Conservation (phyloP, 2,113 vertebrate species). For the Oplegnathus fasciatus region DNA sequence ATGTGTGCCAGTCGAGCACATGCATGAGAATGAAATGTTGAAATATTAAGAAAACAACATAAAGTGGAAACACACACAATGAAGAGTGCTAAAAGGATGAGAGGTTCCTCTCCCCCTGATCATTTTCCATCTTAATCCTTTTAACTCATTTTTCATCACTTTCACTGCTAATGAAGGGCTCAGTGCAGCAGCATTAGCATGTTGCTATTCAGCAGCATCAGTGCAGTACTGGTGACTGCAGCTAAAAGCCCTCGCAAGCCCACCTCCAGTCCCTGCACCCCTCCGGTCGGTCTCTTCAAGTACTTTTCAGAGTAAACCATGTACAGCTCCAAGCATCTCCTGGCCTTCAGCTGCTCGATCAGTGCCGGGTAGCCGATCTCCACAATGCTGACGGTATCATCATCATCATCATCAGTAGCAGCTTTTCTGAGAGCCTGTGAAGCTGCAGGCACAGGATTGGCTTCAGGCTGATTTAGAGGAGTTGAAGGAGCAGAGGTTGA, state of each 20-base stretch:
- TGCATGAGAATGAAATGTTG: background rate
- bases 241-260: constrained; percentile 16
- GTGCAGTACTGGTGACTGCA: constrained; percentile 4
- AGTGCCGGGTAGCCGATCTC: constrained; percentile 85
- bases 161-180: background rate
- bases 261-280: constrained; percentile 29
- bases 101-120: background rate
- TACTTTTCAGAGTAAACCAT: constrained; percentile 72
- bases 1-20: background rate
- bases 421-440: background rate
- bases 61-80: background rate
- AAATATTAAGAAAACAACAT: background rate
- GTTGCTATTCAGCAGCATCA: constrained; percentile 50
- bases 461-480: constrained; percentile 12
- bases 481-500: constrained; percentile 13
- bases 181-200: constrained; percentile 16
- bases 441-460: background rate
- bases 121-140: background rate
- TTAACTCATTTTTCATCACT: background rate
- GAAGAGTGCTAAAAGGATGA: background rate
- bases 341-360: constrained; percentile 81
- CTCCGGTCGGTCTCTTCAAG: constrained; percentile 10
- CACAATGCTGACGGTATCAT: constrained; percentile 80
- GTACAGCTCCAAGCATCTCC: constrained; percentile 80
- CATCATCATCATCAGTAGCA: constrained; percentile 2